Conservation (phyloP, 2,797 vertebrate genomes). For the Leuciscus waleckii region DNA sequence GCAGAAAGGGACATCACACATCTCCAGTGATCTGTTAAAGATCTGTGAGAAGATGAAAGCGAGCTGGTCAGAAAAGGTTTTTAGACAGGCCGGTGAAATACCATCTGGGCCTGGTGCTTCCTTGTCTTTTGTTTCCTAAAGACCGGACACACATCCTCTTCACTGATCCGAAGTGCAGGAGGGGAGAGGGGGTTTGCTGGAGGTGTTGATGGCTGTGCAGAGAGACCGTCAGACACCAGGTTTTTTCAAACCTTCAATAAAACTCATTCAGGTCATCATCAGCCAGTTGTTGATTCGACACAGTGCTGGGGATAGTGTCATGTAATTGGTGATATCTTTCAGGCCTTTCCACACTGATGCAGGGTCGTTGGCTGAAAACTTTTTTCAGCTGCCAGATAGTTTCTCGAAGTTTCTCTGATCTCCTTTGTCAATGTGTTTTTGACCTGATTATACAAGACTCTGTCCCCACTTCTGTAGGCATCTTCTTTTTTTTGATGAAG, state of each 20-base stretch:
- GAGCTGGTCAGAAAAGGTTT: background rate
- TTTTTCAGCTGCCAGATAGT: background rate
- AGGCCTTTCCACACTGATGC: background rate
- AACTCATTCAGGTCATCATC: background rate
- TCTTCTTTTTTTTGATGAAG: background rate
- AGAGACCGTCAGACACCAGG: background rate
- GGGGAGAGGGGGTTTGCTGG: background rate
- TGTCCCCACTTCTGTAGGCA: background rate
- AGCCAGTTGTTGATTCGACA: background rate
- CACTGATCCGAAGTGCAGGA: background rate
- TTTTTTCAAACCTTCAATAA: background rate
- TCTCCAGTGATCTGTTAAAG: too few relatives aligned
- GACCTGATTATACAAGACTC: background rate
- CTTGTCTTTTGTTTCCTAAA: background rate
- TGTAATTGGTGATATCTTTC: background rate
- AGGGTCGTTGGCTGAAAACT: background rate
- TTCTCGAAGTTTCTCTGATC: background rate
- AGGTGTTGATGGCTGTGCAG: background rate
- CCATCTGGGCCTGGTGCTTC: background rate
- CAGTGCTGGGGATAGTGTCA: background rate
- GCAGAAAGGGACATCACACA: too few relatives aligned
- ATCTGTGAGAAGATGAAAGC: background rate
- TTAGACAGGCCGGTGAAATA: background rate
- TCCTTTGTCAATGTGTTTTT: background rate
- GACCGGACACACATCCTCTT: background rate